Evolutionary conservation across 2,113 vertebrate genomes (phyloP), one percentile per base, ranked within the genome.

Genomic region (Gorsachius goisagi): DNA sequence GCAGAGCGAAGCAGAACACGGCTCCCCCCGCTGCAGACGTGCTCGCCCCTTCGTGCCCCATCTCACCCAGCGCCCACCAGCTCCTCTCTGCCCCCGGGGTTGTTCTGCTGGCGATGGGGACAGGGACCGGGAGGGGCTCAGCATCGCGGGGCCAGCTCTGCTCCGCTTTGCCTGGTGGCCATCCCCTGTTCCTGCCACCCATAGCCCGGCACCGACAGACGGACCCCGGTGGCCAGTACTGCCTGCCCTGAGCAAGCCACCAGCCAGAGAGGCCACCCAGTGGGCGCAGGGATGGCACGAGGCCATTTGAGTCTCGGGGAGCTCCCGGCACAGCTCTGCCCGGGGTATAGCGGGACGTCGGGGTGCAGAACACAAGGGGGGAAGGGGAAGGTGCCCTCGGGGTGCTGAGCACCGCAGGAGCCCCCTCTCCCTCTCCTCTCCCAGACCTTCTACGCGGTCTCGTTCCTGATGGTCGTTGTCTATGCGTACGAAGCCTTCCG

Each of bases 381-480:
- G 5, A 4, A 13, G 22, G 8, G 9, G 30, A 17, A 26, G 8
- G 44, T 9, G 47, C 14, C 28, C 19, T 21, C 3, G 32, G 9
- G 47, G 53, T 1, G 1, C 49, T 8, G 72, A 22, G 16, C 11
- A 1, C 59, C 21, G 28, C 81, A 10, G 77, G 15, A 52, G 0
- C 28, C 26, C 1, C 6, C 15, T 19, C 7, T 62, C 8, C 44
- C 8, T 26, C 45, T 96, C 16, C 59, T 6, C 95, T 33, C 91
- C 11, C 97, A 98, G 98, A 98, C 97, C 2, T 98, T 98, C 97
- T 98, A 97, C 45, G 85, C 97, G 0, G 88, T 97, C 95, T 98
- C 98, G 1, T 98, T 98, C 59, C 97, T 98, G 94, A 97, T 98
- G 96, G 94, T 98, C 44, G 58, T 95, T 9, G 95, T 98, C 89